Percentiles rank a stretch among this genome's conserved stretches.
Evolutionary conservation across 2,797 vertebrate species (phyloP).

Genomic region (Diplodus sargus): DNA sequence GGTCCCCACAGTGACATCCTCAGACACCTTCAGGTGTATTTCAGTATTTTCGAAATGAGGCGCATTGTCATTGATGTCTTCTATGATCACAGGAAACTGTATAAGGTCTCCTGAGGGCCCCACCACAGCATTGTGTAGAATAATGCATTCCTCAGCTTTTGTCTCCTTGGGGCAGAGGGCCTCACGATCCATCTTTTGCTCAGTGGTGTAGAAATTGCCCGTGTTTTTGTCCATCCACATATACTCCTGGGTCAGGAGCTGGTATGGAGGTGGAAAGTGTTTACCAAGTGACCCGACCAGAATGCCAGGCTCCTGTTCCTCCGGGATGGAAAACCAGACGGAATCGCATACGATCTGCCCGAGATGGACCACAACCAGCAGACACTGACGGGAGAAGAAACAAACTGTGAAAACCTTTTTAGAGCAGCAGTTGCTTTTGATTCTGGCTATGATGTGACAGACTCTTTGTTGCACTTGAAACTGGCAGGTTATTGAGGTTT

Average conservation of each 20-base stretch:
- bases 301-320: slow-evolving; percentile 78
- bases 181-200: slow-evolving; percentile 81
- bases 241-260: slow-evolving; percentile 77
- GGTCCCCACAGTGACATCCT: slow-evolving; percentile 78
- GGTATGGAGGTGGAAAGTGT: slow-evolving; percentile 78
- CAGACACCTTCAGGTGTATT: slow-evolving; percentile 79
- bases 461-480: slow-evolving; percentile 27
- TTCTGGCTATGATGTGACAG: slow-evolving; percentile 12
- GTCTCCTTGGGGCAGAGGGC: slow-evolving; percentile 78
- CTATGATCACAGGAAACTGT: slow-evolving; percentile 80
- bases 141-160: slow-evolving; percentile 74
- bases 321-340: slow-evolving; percentile 72
- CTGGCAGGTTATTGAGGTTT: slow-evolving; percentile 4
- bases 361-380: slow-evolving; percentile 78
- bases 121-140: slow-evolving; percentile 77
- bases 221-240: slow-evolving; percentile 77
- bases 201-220: slow-evolving; percentile 82
- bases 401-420: slow-evolving; percentile 17
- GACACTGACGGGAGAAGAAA: slow-evolving; percentile 72
- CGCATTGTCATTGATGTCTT: slow-evolving; percentile 87
- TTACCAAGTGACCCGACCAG: slow-evolving; percentile 77
- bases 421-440: neutral
- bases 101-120: slow-evolving; percentile 78
- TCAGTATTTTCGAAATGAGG: slow-evolving; percentile 82
- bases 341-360: slow-evolving; percentile 67